A percentile compares a stretch with the other conserved stretches of the same genome.
These are phyloP conservation scores for Panthera leo DNA, from an alignment of 2,113 vertebrate genomes.

Conservation along the genomic window DNA sequence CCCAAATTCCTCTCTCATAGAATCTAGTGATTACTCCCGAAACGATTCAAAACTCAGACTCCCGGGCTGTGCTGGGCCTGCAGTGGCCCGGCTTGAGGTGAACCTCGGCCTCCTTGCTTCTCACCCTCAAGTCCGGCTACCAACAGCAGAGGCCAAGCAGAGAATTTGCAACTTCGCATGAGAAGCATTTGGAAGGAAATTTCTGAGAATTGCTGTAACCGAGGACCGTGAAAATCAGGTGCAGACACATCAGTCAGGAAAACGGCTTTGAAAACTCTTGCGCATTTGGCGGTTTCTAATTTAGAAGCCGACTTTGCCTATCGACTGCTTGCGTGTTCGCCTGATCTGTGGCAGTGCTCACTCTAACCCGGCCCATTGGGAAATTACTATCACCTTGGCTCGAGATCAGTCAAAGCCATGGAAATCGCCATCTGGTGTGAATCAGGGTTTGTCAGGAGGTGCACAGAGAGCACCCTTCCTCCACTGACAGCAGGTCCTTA, in stretches of 20 bases:
- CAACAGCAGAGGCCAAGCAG: background rate
- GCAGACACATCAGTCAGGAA: conserved; percentile 63
- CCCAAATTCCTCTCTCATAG: background rate
- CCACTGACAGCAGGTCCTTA: conserved; percentile 69
- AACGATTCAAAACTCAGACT: background rate
- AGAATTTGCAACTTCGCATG: conserved; percentile 22
- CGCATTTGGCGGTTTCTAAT: background rate
- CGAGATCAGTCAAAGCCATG: conserved; percentile 77
- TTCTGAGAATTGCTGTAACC: conserved; percentile 12
- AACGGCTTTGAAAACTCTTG: conserved; percentile 63
- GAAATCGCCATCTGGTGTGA: conserved; percentile 77
- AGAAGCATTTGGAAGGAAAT: conserved; percentile 68
- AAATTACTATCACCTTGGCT: conserved; percentile 77
- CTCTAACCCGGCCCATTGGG: conserved; percentile 45
- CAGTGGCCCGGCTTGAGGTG: fast-evolving
- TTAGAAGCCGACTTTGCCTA: conserved; percentile 49
- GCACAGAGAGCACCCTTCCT: conserved; percentile 56
- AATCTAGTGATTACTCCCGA: background rate
- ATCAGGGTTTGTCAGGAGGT: conserved; percentile 74
- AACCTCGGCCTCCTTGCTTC: background rate
- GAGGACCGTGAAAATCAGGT: conserved; percentile 67
- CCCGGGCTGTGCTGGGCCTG: background rate
- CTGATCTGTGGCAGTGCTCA: conserved; percentile 56
- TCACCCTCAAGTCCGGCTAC: background rate
- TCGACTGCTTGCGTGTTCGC: conserved; percentile 33